Base-by-base conservation (phyloP, 2,888 invertebrate genomes). In the Byasa hedistus region DNA sequence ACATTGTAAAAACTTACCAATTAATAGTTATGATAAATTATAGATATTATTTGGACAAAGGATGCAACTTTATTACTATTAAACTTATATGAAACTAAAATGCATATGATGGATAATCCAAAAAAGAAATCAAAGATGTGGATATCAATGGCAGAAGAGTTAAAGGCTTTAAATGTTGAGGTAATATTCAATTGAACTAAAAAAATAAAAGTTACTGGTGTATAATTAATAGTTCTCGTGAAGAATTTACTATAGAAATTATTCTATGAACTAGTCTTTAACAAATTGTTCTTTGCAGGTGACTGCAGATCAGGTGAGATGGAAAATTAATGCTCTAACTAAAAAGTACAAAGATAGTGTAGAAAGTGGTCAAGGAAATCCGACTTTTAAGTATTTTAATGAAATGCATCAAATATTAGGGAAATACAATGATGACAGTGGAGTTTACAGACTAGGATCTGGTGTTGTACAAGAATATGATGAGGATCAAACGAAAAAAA, bases 61-160 rank as follows among this genome's bases (percentile, higher is more conserved):
- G 82, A 83, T 73, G 80, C 85, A 32, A 86, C 85, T 63, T 68
- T 84, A 19, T 81, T 83, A 75, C 78, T 86, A 62, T 70, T 86
- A 70, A 84, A 79, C 72, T 77, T 86, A 55, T 86, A 86, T 78
- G 85, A 85, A 79, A 82, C 81, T 39, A 86, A 86, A 78, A 81
- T 86, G 73, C 83, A 83, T 61, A 81, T 85, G 80, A 71, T 85
- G 70, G 85, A 85, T 67, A 86, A 86, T 76, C 86, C 86, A 27
- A 86, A 86, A 76, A 86, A 85, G 75, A 86, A 86, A 77, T 83
- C 86, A 10, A 85, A 86, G 76, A 85, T 86, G 85, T 86, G 86
- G 86, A 73, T 77, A 39, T 81, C 84, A 70, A 86, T 86, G 71
- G 82, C 86, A 62, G 85, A 85, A 73, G 86, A 86, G 74, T 75